Percentiles rank a stretch among this genome's conserved stretches.
Evolutionary conservation across 2,113 vertebrate species (phyloP).

Genomic region (Ameiurus melas): DNA sequence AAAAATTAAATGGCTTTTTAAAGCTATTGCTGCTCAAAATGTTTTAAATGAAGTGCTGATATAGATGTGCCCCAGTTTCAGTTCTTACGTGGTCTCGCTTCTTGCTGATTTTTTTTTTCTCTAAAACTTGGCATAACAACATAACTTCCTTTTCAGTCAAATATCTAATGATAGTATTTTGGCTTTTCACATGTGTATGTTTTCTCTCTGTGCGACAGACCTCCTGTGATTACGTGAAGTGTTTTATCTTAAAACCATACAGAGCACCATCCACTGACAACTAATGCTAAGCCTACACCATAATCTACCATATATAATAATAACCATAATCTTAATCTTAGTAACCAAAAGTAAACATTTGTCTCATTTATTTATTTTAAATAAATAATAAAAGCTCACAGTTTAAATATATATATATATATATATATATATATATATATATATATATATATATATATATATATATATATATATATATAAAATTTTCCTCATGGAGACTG

Average conservation of each 20-base stretch:
- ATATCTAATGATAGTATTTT: background rate
- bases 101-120: background rate
- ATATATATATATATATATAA: too few relatives aligned
- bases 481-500: background rate
- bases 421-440: too few relatives aligned
- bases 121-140: background rate
- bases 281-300: background rate
- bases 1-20: background rate
- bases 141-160: background rate
- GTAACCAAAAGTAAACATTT: background rate
- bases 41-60: background rate
- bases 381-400: background rate
- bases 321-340: background rate
- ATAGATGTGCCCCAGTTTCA: conserved; percentile 6
- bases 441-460: too few relatives aligned
- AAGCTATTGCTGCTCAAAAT: background rate
- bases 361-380: background rate
- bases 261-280: background rate
- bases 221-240: background rate
- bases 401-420: background rate
- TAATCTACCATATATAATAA: too few relatives aligned
- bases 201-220: background rate
- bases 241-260: background rate
- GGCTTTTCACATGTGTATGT: background rate
- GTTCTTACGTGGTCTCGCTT: too few relatives aligned